These are phyloP conservation scores for Dermatemys mawii DNA, from an alignment of 2,113 vertebrate genomes.

Conservation along the genomic window DNA sequence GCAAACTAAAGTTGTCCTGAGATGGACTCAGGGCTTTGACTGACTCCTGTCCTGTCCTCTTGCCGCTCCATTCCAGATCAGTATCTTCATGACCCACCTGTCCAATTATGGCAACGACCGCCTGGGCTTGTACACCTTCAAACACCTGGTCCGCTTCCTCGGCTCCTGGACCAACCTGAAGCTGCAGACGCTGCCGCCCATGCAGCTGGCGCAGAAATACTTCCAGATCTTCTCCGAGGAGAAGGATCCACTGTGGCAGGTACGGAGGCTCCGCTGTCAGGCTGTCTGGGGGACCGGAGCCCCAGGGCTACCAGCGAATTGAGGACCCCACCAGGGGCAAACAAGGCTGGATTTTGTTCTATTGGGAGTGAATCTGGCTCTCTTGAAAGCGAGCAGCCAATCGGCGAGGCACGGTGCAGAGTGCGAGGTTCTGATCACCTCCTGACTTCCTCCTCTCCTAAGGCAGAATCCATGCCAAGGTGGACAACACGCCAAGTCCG, in stretches of 20 bases:
- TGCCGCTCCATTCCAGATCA: constrained; percentile 82
- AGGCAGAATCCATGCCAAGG: background rate
- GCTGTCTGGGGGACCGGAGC: background rate
- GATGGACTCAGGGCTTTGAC: background rate
- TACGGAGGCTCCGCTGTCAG: constrained; percentile 25
- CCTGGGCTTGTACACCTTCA: constrained; percentile 96
- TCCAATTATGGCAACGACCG: constrained; percentile 98
- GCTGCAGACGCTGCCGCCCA: constrained; percentile 92
- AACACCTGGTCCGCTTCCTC: constrained; percentile 91
- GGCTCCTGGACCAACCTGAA: constrained; percentile 95
- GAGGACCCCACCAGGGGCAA: background rate
- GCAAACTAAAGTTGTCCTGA: background rate
- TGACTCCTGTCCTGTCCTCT: background rate
- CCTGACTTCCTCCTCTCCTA: background rate
- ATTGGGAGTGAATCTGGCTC: too few relatives aligned
- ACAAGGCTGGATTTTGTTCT: too few relatives aligned
- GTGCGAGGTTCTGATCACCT: accelerated
- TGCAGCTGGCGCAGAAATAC: constrained; percentile 95
- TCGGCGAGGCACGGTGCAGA: background rate
- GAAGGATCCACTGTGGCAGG: constrained; percentile 97
- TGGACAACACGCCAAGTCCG: background rate
- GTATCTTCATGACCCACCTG: constrained; percentile 99
- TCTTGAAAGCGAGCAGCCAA: too few relatives aligned
- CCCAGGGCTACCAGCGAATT: background rate
- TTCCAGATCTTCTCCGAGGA: constrained; percentile 98